Evolutionary conservation across 92 coral and sea anemone species (phyloP), one percentile per base, ranked within the genome.

Genomic region (Blastomussa wellsi): DNA sequence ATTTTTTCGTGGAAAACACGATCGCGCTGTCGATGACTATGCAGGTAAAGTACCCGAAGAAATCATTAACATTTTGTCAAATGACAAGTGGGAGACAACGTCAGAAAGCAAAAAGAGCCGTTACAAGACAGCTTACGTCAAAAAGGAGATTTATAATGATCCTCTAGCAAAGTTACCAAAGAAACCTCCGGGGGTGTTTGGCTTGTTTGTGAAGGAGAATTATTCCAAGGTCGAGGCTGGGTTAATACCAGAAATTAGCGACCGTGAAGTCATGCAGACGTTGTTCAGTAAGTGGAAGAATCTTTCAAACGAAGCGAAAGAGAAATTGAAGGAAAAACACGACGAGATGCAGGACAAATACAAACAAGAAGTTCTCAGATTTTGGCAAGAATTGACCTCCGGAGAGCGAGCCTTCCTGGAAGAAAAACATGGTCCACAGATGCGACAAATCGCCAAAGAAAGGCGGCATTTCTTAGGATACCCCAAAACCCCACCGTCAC

Each of bases 141-240:
- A 86, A 29, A 77, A 86, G 88, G 87, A 48, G 57, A 80, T 76
- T 29, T 89, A 81, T 69, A 82, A 86, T 49, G 90, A 86, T 6
- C 86, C 92, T 3, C 36, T 89, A 39, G 68, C 80, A 33, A 86
- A 92, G 76, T 70, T 92, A 53, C 98, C 95, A 36, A 92, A 88
- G 57, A 84, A 86, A 76, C 98, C 98, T 53, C 89, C 95, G 22
- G 90, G 91, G 16, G 28, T 84, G 7, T 94, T 89, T 77, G 88
- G 88, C 41, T 88, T 86, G 74, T 94, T 94, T 75, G 88, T 94
- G 44, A 71, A 84, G 36, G 98, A 92, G 53, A 94, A 82, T 44
- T 79, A 82, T 74, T 35, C 88, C 68, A 19, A 29, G 32, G 79
- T 77, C 29, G 55, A 77, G 77, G 72, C 65, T 32, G 22, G 70